phyloP scores from a whole-genome alignment of 2,888 invertebrate species.

The Xestobium rufovillosum region DNA sequence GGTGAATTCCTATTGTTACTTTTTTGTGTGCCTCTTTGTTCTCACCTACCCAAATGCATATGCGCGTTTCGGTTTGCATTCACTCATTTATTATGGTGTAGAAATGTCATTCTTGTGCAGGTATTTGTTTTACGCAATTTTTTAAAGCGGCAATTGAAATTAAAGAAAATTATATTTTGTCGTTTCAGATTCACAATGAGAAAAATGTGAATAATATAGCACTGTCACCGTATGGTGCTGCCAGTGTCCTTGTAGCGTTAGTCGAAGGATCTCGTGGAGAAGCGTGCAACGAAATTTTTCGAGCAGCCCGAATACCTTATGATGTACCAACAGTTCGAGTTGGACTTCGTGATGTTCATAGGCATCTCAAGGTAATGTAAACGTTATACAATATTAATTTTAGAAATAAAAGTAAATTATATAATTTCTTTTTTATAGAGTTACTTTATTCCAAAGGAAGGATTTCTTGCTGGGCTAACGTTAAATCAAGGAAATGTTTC shows the following conservation, averaged over 20 bases:
- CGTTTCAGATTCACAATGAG: constrained; percentile 59
- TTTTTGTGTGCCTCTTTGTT: no score
- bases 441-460: constrained; percentile 75
- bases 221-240: constrained; percentile 75
- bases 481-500: constrained; percentile 72
- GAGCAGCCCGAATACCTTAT: constrained; percentile 62
- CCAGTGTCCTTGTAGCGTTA: constrained; percentile 70
- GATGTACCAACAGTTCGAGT: constrained; percentile 66
- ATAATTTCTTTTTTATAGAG: constrained; percentile 53
- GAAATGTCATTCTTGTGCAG: no score
- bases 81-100: no score
- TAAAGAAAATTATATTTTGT: no score
- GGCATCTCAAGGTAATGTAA: constrained; percentile 65
- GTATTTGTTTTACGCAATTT: no score
- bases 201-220: constrained; percentile 73
- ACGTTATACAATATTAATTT: neutral
- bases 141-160: no score
- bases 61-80: no score
- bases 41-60: no score
- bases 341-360: constrained; percentile 75
- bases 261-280: constrained; percentile 71
- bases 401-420: neutral
- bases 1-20: no score
- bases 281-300: constrained; percentile 64
- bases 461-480: constrained; percentile 72